These are phyloP conservation scores for Diaphora mendica DNA, from an alignment of 2,888 invertebrate genomes.

Conservation along the genomic window DNA sequence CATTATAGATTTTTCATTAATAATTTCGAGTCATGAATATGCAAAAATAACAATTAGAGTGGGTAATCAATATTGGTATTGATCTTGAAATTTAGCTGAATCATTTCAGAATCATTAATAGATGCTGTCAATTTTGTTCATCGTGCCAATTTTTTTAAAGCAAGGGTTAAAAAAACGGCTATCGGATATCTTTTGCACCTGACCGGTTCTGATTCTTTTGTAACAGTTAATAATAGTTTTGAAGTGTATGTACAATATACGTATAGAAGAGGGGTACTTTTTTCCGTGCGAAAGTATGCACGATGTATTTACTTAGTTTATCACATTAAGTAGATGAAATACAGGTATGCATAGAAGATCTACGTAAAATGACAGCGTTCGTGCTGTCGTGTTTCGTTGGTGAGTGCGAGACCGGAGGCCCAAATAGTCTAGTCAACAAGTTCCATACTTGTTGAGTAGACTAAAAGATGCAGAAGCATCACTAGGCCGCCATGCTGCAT, in stretches of 20 bases:
- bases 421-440: no score
- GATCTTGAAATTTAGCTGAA: constrained; percentile 65
- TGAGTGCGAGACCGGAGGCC: no score
- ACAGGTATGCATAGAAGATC: no score
- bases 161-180: constrained; percentile 29
- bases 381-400: no score
- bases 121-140: constrained; percentile 16
- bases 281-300: background rate
- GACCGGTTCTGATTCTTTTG: constrained; percentile 14
- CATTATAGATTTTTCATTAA: constrained; percentile 45
- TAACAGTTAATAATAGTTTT: background rate
- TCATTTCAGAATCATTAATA: constrained; percentile 68
- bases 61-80: constrained; percentile 74
- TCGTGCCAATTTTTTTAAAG: constrained; percentile 6
- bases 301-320: background rate
- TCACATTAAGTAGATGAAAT: no score
- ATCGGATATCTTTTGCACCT: constrained; percentile 26
- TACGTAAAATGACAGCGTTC: no score
- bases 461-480: no score
- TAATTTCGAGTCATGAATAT: constrained; percentile 76
- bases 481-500: no score
- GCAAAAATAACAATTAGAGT: constrained; percentile 79
- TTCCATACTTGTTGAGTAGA: no score
- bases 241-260: background rate
- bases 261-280: background rate